phyloP scores from a whole-genome alignment of 2,888 invertebrate genomes.

The Amaurobius ferox region DNA sequence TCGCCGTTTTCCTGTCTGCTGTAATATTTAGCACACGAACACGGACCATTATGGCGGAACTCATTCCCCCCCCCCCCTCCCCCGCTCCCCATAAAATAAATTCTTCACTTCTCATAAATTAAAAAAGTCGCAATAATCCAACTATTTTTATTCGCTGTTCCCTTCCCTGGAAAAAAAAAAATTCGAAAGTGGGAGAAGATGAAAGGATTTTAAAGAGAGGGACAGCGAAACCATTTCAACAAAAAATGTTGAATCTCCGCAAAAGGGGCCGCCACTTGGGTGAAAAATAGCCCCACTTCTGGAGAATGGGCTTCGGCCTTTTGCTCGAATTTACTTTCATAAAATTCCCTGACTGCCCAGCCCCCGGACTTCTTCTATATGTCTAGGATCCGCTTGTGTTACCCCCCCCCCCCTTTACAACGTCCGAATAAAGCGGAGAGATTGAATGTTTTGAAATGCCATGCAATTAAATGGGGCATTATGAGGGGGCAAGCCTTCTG shows the following conservation, averaged over 20 bases:
- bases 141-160: no score
- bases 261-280: slow-evolving; percentile 32
- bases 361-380: background rate
- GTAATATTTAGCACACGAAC: no score
- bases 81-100: no score
- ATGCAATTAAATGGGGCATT: slow-evolving; percentile 73
- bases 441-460: slow-evolving; percentile 61
- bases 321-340: slow-evolving; percentile 66
- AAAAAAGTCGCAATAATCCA: no score
- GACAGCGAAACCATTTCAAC: slow-evolving; percentile 1
- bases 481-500: slow-evolving; percentile 32
- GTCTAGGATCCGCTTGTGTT: background rate
- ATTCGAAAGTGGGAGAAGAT: background rate
- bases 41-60: no score
- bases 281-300: slow-evolving; percentile 65
- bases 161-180: no score
- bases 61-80: no score
- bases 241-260: background rate
- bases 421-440: slow-evolving; percentile 36
- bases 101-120: no score
- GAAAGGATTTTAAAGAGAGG: slow-evolving; percentile 4
- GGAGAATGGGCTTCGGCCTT: slow-evolving; percentile 25
- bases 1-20: no score
- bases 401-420: background rate
- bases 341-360: slow-evolving; percentile 46